Conservation (phyloP, 2,797 vertebrate species). For the Nothura maculosa region DNA sequence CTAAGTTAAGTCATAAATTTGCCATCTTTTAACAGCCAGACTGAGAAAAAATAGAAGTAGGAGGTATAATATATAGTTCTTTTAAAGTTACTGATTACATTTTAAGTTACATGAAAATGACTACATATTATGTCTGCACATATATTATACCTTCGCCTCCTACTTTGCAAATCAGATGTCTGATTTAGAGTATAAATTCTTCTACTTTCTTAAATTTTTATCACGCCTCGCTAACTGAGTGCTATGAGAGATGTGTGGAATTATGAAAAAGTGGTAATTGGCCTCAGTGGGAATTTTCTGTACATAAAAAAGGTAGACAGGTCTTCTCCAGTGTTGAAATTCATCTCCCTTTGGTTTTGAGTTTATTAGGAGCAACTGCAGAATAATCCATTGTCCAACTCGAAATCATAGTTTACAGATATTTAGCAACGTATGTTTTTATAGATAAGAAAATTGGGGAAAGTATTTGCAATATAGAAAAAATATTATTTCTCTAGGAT, state of each 20-base stretch:
- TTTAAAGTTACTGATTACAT: not conserved
- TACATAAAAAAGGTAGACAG: not conserved
- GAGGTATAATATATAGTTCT: not conserved
- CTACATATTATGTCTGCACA: not conserved
- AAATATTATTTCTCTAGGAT: not conserved
- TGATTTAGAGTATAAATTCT: not conserved
- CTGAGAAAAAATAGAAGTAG: not conserved
- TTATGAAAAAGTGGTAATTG: not conserved
- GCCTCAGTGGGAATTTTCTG: constrained; percentile 17
- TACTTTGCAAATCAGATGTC: not conserved
- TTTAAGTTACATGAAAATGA: not conserved
- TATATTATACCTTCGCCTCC: not conserved
- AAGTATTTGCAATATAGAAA: not conserved
- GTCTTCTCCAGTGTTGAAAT: not conserved
- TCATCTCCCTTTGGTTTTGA: not conserved
- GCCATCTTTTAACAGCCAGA: not conserved
- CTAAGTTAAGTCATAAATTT: not conserved
- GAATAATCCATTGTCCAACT: not conserved
- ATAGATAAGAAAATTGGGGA: not conserved
- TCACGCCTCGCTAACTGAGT: not conserved
- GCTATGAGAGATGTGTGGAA: not conserved
- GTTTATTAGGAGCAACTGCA: not conserved
- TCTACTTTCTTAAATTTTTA: not conserved
- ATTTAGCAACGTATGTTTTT: not conserved
- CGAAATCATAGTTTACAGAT: not conserved